Evolutionary conservation across 2,888 invertebrate species (phyloP), one percentile per base, ranked within the genome.

Genomic region (Nephrotoma flavescens): DNA sequence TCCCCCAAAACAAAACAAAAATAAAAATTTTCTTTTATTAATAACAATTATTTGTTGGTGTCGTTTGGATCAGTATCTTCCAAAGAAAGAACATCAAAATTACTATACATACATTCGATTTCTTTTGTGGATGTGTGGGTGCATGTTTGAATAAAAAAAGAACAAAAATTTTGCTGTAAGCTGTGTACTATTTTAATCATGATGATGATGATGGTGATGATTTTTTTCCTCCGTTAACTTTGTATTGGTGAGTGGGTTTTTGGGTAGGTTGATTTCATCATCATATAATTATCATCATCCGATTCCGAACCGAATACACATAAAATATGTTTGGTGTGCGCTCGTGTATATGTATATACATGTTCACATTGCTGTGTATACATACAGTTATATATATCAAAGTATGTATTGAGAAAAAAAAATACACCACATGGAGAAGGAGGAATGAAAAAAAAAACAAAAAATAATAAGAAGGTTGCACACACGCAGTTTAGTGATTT

Each of bases 401-500:
- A 71, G 71, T 84, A 84, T 84, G 41, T 84, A 84, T 84, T 84
- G 84, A 41, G 6, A 42, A 84, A 84, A 84, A 7, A 84, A 84
- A 84, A 84, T 44, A 44, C 85, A 44, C 44, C 85, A 85, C 85
- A 85, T 85, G 85, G 85, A 85, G 84, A 84, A 84, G 84, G 71
- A 42, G 84, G 84, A 84, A 84, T 42, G 84, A 84, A 84, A 84
- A 84, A 42, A 84, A 41, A 84, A 42, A 42, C 12, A 84, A 84
- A 84, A 84, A 84, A 41, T 42, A 42, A 44, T 85, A 85, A 85
- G 85, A 85, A 85, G 85, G 85, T 85, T 85, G 85, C 85, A 85
- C 85, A 85, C 85, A 85, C 85, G 85, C 85, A 85, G 85, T 85
- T 85, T 44, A 85, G 42, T 85, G 42, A 85, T 85, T 85, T 44